These are phyloP conservation scores for Ciconia boyciana DNA, from an alignment of 2,113 vertebrate genomes.

Conservation along the genomic window DNA sequence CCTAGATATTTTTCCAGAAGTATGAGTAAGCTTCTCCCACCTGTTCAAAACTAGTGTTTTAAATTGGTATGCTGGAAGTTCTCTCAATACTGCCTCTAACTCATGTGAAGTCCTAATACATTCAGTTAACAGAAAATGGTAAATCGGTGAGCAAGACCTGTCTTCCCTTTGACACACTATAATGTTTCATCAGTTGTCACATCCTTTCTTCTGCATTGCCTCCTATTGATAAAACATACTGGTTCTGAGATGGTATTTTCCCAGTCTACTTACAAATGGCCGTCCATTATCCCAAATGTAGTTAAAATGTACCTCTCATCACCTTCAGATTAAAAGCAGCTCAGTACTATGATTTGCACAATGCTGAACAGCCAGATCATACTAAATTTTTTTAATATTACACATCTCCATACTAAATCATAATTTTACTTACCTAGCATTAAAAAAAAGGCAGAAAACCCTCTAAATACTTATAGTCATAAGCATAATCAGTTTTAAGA, in stretches of 20 bases:
- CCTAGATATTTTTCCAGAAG: neutral
- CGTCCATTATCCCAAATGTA: neutral
- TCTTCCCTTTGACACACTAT: neutral
- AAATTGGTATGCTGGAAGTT: neutral
- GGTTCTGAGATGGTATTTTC: neutral
- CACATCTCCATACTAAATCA: neutral
- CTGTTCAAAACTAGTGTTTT: neutral
- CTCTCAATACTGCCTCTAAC: neutral
- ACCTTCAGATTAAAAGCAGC: neutral
- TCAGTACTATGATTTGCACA: neutral
- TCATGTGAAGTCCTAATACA: neutral
- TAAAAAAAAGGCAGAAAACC: neutral
- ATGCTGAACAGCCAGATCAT: neutral
- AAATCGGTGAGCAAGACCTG: neutral
- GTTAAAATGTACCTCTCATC: neutral
- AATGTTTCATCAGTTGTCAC: neutral
- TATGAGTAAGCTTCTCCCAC: neutral
- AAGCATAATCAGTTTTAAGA: neutral
- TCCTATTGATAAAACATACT: neutral
- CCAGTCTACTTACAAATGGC: neutral
- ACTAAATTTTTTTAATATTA: neutral
- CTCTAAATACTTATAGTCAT: neutral
- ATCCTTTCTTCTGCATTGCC: neutral
- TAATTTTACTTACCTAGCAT: neutral
- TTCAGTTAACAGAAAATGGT: neutral